Conservation (phyloP, 2,797 vertebrate genomes). For the Myotis vivesi region DNA sequence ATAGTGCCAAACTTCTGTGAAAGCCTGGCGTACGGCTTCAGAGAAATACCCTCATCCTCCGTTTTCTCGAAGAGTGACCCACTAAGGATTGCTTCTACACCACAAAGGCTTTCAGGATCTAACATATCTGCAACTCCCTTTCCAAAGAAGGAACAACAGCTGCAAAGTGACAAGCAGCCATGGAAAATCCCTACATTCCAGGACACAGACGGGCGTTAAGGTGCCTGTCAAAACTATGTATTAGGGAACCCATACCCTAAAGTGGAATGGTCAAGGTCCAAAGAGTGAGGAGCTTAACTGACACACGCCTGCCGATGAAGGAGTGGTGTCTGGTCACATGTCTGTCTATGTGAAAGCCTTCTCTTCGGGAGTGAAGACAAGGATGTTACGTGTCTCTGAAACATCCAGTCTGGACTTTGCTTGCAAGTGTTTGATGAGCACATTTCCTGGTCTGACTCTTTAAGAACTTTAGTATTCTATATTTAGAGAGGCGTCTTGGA, state of each 20-base stretch:
- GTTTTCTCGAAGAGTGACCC: background rate
- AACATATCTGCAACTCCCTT: background rate
- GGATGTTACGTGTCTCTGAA: background rate
- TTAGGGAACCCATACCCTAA: background rate
- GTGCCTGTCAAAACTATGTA: background rate
- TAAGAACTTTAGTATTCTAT: background rate
- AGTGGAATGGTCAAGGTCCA: background rate
- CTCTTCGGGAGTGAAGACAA: background rate
- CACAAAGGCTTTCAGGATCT: background rate
- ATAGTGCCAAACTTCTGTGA: background rate
- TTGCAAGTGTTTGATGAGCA: background rate
- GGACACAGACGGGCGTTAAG: background rate
- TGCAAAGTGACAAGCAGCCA: background rate
- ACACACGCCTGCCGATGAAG: background rate
- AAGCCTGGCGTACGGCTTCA: background rate
- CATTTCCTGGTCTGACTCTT: slow-evolving; percentile 25
- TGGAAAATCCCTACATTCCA: background rate
- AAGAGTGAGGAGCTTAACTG: background rate
- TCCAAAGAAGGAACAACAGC: background rate
- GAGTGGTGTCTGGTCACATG: background rate
- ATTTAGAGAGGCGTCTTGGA: background rate
- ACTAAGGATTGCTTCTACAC: background rate
- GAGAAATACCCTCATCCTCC: background rate
- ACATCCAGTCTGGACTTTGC: background rate
- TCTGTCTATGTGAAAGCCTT: background rate